Percentiles rank a stretch among this genome's conserved stretches.
Evolutionary conservation across 2,113 vertebrate genomes (phyloP).

Genomic region (Noturus placidus): DNA sequence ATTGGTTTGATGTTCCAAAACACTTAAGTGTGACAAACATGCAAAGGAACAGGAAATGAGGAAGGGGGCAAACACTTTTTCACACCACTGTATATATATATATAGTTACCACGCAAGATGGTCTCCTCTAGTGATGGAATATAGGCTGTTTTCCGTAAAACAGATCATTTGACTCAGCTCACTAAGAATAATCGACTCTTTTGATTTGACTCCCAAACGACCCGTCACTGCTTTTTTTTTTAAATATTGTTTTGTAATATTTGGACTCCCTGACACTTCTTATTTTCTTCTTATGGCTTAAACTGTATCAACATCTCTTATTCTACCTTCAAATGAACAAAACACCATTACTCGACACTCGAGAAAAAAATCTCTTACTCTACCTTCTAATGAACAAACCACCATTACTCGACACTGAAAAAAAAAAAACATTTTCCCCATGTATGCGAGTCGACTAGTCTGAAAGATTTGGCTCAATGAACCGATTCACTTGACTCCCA

Average conservation of each 20-base stretch:
- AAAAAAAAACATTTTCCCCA: too few relatives aligned
- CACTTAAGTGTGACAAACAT: too few relatives aligned
- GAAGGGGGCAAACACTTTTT: too few relatives aligned
- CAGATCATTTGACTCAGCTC: not conserved
- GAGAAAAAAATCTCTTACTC: too few relatives aligned
- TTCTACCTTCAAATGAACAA: not conserved
- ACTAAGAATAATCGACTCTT: not conserved
- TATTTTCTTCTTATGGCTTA: not conserved
- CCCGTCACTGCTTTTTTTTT: not conserved
- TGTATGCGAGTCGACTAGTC: too few relatives aligned
- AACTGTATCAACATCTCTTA: not conserved
- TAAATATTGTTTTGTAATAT: not conserved
- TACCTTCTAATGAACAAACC: too few relatives aligned
- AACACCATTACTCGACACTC: not conserved
- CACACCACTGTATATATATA: too few relatives aligned
- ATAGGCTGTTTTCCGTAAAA: not conserved
- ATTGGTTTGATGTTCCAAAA: too few relatives aligned
- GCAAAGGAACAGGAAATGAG: too few relatives aligned
- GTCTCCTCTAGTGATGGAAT: not conserved
- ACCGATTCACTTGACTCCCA: too few relatives aligned
- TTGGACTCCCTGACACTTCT: not conserved
- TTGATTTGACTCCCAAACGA: not conserved
- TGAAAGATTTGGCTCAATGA: too few relatives aligned
- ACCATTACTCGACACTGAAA: too few relatives aligned
- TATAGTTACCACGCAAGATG: not conserved